phyloP scores from a whole-genome alignment of 2,797 vertebrate species.

The Aphelocoma californica region DNA sequence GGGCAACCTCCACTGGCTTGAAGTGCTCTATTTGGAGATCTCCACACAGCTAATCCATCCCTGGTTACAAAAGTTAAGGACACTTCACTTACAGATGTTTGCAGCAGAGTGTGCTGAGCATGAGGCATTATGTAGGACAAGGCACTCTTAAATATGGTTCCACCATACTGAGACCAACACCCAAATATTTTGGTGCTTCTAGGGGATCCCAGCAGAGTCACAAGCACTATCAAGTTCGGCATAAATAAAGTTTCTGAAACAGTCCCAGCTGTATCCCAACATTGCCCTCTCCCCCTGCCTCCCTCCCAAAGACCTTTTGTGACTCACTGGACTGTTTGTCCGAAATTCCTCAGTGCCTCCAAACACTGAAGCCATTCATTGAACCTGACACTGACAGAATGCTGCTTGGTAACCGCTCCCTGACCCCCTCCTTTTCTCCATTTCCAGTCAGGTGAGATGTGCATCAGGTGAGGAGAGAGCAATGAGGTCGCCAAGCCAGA shows the following conservation, averaged over 20 bases:
- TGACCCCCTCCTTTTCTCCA: background rate
- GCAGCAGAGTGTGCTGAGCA: background rate
- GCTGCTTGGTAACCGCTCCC: constrained; percentile 48
- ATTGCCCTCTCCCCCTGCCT: background rate
- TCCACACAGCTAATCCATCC: background rate
- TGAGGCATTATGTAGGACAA: background rate
- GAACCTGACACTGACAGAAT: constrained; percentile 5
- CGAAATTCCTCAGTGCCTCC: constrained; percentile 35
- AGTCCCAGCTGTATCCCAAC: constrained; percentile 18
- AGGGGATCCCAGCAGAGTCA: background rate
- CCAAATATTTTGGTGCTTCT: background rate
- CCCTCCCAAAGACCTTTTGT: constrained; percentile 42
- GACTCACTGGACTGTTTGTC: constrained; percentile 23
- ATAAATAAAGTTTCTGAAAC: background rate
- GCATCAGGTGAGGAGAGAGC: background rate
- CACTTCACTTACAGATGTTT: background rate
- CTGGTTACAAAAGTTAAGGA: background rate
- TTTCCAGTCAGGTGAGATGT: constrained; percentile 60
- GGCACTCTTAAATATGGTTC: background rate
- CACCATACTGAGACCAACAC: background rate
- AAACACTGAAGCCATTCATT: constrained; percentile 72
- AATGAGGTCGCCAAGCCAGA: constrained; percentile 14
- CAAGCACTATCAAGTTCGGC: background rate
- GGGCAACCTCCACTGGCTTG: background rate
- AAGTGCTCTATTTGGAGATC: background rate